Evolutionary conservation across 35 echinoderm and acorn worm genomes (phyloP), one percentile per base, ranked within the genome.

Genomic region (Ptychodera flava): DNA sequence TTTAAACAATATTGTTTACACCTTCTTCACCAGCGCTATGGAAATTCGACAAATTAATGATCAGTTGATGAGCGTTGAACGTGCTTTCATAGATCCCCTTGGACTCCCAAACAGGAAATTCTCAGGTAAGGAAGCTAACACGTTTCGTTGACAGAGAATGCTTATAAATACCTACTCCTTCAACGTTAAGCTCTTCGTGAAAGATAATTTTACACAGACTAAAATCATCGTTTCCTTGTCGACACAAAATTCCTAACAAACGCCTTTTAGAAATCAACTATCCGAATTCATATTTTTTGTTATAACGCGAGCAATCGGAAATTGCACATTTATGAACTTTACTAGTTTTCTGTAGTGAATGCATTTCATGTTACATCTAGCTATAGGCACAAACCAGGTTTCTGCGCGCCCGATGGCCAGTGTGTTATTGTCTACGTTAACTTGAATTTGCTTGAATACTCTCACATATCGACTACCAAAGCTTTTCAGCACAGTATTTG

Each of bases 51-150:
- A 22, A 81, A 78, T 52, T 30, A 90, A 90, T 35, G 89, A 90
- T 80, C 89, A 90, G 36, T 77, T 90, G 28, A 90, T 90, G 83
- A 80, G 45, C 32, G 84, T 90, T 29, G 89, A 90, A 53, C 33
- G 83, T 0, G 76, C 89, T 31, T 90, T 90, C 30, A 85, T 90
- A 16, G 89, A 90, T n/a, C 89, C 83, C 0, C 27, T 86, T 52
- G 89, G 89, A 0, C 78, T 90, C 22, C 89, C 89, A 1, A 82
- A 35, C 53, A 28, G 78, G 78, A 80, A 80, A 29, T 32, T 29
- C 78, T 80, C 12, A 80, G 31, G 78, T 80, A 29, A 80, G 78
- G 28, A 29, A 6, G 30, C 1, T 2, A 29, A 15, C 6, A 80
- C 1, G 31, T 29, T 14, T 80, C 1, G 30, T 29, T 80, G 6